A percentile compares a stretch with the other conserved stretches of the same genome.
Evolutionary conservation across 2,113 vertebrate genomes (phyloP).

Genomic region (Carassius auratus): DNA sequence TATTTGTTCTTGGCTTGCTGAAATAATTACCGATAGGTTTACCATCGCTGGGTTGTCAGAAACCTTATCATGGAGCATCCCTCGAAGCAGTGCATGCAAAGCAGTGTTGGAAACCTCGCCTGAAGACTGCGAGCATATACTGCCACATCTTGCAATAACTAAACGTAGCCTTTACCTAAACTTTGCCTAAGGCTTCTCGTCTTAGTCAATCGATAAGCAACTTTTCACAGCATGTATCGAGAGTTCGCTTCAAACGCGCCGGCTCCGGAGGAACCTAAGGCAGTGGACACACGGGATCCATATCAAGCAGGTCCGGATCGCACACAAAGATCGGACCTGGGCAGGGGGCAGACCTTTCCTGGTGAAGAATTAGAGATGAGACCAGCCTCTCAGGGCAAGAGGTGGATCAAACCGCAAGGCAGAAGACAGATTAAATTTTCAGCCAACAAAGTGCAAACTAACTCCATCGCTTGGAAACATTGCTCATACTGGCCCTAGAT

Average conservation of each 20-base stretch:
- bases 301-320: neutral
- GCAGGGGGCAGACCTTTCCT: neutral
- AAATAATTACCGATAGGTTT: slow-evolving; percentile 19
- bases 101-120: neutral
- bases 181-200: slow-evolving; percentile 58
- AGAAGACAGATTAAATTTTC: neutral
- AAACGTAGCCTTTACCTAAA: slow-evolving; percentile 54
- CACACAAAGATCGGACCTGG: slow-evolving; percentile 6
- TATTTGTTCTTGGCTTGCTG: neutral
- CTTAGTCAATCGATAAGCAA: slow-evolving; percentile 63
- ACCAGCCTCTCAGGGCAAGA: neutral
- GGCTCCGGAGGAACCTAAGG: slow-evolving; percentile 37
- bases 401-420: neutral
- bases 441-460: slow-evolving; percentile 7
- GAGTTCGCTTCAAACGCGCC: slow-evolving; percentile 46
- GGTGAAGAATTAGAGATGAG: slow-evolving; percentile 3
- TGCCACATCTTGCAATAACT: slow-evolving; percentile 49
- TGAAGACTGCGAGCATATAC: neutral
- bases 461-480: neutral
- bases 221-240: slow-evolving; percentile 28
- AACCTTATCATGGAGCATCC: neutral
- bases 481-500: neutral
- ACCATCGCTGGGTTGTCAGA: neutral
- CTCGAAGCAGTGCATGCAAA: neutral
- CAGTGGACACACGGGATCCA: neutral